phyloP scores from a whole-genome alignment of 2,113 vertebrate species.

The Pipra filicauda region DNA sequence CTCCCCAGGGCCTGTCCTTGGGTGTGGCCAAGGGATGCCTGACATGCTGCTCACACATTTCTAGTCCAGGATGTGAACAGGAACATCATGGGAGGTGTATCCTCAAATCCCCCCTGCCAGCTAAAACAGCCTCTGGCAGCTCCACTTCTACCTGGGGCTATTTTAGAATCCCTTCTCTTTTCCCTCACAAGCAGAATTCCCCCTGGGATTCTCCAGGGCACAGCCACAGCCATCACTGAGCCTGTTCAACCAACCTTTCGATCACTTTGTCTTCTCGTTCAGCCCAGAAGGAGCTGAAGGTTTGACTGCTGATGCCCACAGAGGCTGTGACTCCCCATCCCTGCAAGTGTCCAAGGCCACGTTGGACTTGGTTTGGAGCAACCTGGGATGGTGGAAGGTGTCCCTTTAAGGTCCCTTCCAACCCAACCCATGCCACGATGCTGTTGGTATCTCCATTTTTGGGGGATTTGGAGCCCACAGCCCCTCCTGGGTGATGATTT shows the following conservation, averaged over 20 bases:
- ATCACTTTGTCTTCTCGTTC: rapidly evolving
- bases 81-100: rapidly evolving
- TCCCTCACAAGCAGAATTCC: background rate
- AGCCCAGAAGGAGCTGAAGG: background rate
- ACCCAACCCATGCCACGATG: background rate
- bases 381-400: background rate
- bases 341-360: background rate
- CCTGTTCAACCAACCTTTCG: background rate
- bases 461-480: background rate
- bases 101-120: background rate
- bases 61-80: background rate
- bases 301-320: background rate
- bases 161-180: background rate
- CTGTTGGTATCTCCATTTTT: background rate
- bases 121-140: background rate
- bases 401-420: background rate
- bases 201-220: background rate
- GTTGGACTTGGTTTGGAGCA: background rate
- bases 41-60: background rate
- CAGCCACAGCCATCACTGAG: background rate
- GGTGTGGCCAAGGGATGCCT: background rate
- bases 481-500: background rate
- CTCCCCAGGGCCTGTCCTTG: background rate
- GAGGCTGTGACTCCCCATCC: background rate
- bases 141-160: background rate